These are phyloP conservation scores for Yponomeuta malinellus DNA, from an alignment of 2,888 invertebrate genomes.

Conservation along the genomic window DNA sequence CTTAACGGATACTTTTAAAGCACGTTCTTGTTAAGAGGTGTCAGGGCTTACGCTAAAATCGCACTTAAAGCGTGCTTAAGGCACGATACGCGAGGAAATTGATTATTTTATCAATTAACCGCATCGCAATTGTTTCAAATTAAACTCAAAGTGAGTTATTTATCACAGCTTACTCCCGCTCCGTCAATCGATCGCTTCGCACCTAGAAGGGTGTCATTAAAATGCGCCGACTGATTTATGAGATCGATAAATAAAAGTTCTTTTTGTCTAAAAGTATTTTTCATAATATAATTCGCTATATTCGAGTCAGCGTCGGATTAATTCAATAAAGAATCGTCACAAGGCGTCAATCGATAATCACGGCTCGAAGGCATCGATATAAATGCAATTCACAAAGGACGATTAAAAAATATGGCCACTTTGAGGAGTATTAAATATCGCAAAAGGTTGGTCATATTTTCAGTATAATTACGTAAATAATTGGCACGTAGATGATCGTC, in stretches of 20 bases:
- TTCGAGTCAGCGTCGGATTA: not conserved
- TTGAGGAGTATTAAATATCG: constrained; percentile 59
- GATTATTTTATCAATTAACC: constrained; percentile 13
- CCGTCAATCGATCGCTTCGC: not conserved
- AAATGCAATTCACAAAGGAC: constrained; percentile 42
- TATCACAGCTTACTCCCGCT: constrained; percentile 3
- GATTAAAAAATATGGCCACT: constrained; percentile 62
- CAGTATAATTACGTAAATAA: constrained; percentile 74
- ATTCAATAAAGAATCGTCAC: not conserved
- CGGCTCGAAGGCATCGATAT: constrained; percentile 39
- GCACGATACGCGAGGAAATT: constrained; percentile 11
- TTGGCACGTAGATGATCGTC: constrained; percentile 65
- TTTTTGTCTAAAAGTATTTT: not conserved
- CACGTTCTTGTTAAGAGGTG: constrained; percentile 34
- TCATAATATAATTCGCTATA: not conserved
- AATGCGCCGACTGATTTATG: not conserved
- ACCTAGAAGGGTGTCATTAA: constrained; percentile 5
- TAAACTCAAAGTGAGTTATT: constrained; percentile 11
- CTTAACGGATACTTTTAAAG: constrained; percentile 43
- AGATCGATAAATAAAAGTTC: constrained; percentile 1
- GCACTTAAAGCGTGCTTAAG: constrained; percentile 7
- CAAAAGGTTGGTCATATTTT: constrained; percentile 67
- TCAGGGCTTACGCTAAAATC: constrained; percentile 19
- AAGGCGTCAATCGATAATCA: constrained; percentile 2
- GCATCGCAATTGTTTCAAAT: constrained; percentile 12